These are phyloP conservation scores for Dendroctonus valens DNA, from an alignment of 1,140 invertebrate species.

Conservation along the genomic window DNA sequence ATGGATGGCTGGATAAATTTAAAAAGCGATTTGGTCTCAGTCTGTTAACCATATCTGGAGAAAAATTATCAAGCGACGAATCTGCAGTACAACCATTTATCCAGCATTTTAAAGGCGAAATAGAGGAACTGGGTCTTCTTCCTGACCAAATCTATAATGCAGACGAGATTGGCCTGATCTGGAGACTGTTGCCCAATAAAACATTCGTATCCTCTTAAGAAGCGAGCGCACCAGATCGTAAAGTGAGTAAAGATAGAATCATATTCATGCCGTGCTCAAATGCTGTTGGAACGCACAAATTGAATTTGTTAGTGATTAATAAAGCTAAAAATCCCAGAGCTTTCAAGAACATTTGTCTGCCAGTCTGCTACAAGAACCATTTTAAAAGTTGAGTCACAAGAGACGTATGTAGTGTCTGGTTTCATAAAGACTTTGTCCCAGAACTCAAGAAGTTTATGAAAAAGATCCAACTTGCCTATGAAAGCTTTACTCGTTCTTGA, in stretches of 20 bases:
- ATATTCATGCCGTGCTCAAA: conserved; percentile 49
- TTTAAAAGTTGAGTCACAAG: conserved; percentile 38
- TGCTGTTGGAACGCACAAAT: conserved; percentile 46
- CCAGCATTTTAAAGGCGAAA: too few species aligned
- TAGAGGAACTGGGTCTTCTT: too few species aligned
- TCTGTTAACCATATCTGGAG: too few species aligned
- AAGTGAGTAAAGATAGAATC: conserved; percentile 47
- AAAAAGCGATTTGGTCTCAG: too few species aligned
- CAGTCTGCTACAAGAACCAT: conserved; percentile 41
- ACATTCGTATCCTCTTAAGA: conserved; percentile 40
- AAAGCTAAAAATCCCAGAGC: conserved; percentile 44
- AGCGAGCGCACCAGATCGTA: conserved; percentile 38
- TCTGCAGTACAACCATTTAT: too few species aligned
- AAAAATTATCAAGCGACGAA: too few species aligned
- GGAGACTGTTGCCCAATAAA: conserved; percentile 46
- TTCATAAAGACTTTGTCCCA: conserved; percentile 47
- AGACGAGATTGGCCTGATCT: conserved; percentile 40
- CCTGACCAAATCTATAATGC: conserved; percentile 34
- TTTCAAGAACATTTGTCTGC: conserved; percentile 38
- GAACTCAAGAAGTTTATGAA: conserved; percentile 40
- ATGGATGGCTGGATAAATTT: too few species aligned
- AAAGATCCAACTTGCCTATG: conserved; percentile 41
- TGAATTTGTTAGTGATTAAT: conserved; percentile 44
- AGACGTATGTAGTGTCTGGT: conserved; percentile 42
- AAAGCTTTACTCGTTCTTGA: conserved; percentile 45